Evolutionary conservation across 1,140 invertebrate genomes (phyloP).

Genomic region (Diorhabda sublineata): DNA sequence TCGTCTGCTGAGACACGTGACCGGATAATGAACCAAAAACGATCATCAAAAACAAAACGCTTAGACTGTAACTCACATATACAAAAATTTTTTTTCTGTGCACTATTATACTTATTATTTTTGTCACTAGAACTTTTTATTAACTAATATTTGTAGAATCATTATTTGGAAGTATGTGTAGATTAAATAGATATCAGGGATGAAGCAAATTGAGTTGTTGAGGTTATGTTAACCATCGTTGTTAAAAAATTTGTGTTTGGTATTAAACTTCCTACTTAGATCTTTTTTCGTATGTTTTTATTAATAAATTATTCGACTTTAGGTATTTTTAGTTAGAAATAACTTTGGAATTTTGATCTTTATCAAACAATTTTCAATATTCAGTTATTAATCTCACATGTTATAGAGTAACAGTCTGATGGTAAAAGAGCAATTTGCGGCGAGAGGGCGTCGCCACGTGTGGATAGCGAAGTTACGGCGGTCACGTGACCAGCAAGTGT

Average conservation of each 20-base stretch:
- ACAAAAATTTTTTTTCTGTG: too few relatives aligned
- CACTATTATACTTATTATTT: too few relatives aligned
- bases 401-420: conserved; percentile 30
- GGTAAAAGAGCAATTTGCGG: conserved; percentile 42
- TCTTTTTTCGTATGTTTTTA: too few relatives aligned
- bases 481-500: conserved; percentile 37
- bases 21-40: conserved; percentile 42
- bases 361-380: too few relatives aligned
- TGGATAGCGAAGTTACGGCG: conserved; percentile 41
- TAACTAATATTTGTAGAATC: neutral
- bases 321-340: too few relatives aligned
- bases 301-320: too few relatives aligned
- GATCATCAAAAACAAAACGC: conserved; percentile 41
- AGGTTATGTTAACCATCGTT: too few relatives aligned
- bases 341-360: too few relatives aligned
- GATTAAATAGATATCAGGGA: too few relatives aligned
- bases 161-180: neutral
- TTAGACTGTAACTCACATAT: neutral
- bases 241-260: too few relatives aligned
- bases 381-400: neutral
- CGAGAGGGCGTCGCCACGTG: conserved; percentile 45
- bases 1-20: conserved; percentile 34
- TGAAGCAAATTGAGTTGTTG: too few relatives aligned
- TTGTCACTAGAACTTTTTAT: neutral
- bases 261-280: too few relatives aligned